A percentile compares a stretch with the other conserved stretches of the same genome.
These are phyloP conservation scores for Muntiacus reevesi DNA, from an alignment of 2,113 vertebrate species.

Conservation along the genomic window DNA sequence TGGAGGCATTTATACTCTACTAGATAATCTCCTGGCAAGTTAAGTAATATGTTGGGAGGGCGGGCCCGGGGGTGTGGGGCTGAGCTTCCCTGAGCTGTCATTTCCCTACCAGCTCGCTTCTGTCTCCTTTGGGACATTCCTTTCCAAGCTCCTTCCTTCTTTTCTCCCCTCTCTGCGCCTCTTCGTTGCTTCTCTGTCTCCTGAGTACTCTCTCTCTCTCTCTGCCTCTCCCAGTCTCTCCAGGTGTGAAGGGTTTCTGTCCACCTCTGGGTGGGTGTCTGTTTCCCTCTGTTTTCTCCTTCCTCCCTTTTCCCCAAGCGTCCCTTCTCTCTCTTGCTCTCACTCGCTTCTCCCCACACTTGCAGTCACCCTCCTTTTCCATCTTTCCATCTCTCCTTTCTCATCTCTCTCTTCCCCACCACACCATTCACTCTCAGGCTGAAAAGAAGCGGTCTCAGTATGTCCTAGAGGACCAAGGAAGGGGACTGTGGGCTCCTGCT, in stretches of 20 bases:
- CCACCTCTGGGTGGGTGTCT: not conserved
- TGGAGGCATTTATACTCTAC: conserved; percentile 68
- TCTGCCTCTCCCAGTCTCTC: not conserved
- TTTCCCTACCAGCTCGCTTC: conserved; percentile 55
- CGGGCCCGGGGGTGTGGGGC: conserved; percentile 51
- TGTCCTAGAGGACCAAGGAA: not conserved
- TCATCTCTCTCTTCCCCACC: not conserved
- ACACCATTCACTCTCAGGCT: not conserved
- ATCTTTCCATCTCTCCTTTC: not conserved
- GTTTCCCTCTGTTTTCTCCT: not conserved
- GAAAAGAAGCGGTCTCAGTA: not conserved
- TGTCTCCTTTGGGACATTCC: conserved; percentile 53
- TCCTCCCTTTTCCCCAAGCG: not conserved
- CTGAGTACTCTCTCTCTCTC: not conserved
- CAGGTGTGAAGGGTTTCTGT: not conserved
- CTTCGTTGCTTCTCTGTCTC: not conserved
- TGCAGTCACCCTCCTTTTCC: not conserved
- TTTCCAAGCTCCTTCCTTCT: conserved; percentile 42
- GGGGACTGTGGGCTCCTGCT: not conserved
- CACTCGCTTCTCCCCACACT: not conserved
- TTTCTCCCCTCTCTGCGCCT: not conserved
- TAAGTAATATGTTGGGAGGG: conserved; percentile 50
- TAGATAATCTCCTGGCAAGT: conserved; percentile 61
- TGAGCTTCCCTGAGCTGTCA: conserved; percentile 54
- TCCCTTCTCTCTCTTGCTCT: not conserved